Evolutionary conservation across 2,113 vertebrate species (phyloP), one percentile per base, ranked within the genome.

Genomic region (Amazona guildingii): DNA sequence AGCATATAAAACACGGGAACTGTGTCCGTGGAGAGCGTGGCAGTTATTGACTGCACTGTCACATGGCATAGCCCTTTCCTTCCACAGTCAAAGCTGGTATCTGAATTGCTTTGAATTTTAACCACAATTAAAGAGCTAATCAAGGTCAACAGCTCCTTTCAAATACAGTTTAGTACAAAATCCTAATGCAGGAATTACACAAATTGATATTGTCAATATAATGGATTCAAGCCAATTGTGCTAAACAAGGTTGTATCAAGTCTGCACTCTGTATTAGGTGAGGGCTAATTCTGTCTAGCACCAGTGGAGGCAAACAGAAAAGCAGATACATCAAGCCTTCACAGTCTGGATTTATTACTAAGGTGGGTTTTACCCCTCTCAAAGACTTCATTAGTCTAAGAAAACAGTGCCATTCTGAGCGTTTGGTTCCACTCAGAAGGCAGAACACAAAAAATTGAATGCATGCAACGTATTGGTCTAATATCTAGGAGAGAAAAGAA

Each of bases 61-160:
- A 86, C 92, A 10, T 92, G 96, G 84, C n/a, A 2, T 27, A 76
- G 84, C 80, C 88, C 90, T 95, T 92, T 69, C 63, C 82, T 96
- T 74, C 39, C 72, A 37, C 44, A 35, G 31, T 77, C 91, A 29
- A 41, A 39, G 52, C 84, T 90, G 44, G 59, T 96, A 95, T 97
- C 96, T 69, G 97, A 97, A 97, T 97, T 94, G 96, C 96, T 97
- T 96, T 79, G 97, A 95, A 94, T 96, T 98, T 96, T 97, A 97
- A 97, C 97, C 96, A 97, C 97, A 98, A 98, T 98, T 98, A 98
- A 97, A 96, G 97, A 97, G 96, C 93, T 97, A 97, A 97, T 97
- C 90, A 83, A 97, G 97, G 97, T 97, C 97, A 96, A 97, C 95
- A 92, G 94, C 73, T 96, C 94, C 97, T 95, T 97, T 97, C 97